Base-by-base conservation (phyloP, 2,797 vertebrate genomes). In the Diglossa cyanea region DNA sequence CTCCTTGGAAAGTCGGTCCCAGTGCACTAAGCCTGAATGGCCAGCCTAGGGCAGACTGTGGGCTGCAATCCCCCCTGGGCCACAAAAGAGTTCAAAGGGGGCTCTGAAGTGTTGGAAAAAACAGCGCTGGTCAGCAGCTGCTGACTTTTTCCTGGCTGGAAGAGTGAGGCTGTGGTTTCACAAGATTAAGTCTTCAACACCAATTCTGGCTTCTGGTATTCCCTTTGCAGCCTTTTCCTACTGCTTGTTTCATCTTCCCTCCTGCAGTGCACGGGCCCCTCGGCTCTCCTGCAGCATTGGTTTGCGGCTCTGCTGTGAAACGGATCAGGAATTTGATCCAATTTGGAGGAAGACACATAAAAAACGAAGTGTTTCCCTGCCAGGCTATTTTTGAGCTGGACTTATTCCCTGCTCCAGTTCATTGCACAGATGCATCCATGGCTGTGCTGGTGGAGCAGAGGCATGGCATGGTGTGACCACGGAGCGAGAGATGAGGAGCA, bases 101-200 rank as follows among this genome's bases (percentile, higher is more conserved):
- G 54, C 79, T 94, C 90, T 81, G 87, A 94, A 95, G 93, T 74
- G 75, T 61, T 83, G 88, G 84, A 77, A 83, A 94, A 88, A 93
- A 74, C 95, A 95, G 81, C 24, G 65, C 93, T 86, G 95, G 95
- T 94, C 96, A 95, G 94, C 94, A 94, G 93, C 94, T 96, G 94
- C 87, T 94, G 93, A 93, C 89, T 94, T 95, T 93, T 95, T 93
- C 96, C 96, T 95, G 95, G 94, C 96, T 94, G 72, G 90, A 81
- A 68, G 65, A 88, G 54, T 11, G 61, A 94, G 72, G 68, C 72
- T 96, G 95, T 80, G 95, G 94, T 95, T 96, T 94, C 93, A 95
- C n/a, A 44, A 94, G 95, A 95, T 96, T 93, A 95, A 95, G 94
- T 80, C 93, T 96, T 94, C 94, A 90, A 85, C 95, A 93, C 85